Evolutionary conservation across 2,888 invertebrate genomes (phyloP), one percentile per base, ranked within the genome.

Genomic region (Physocephala rufipes): DNA sequence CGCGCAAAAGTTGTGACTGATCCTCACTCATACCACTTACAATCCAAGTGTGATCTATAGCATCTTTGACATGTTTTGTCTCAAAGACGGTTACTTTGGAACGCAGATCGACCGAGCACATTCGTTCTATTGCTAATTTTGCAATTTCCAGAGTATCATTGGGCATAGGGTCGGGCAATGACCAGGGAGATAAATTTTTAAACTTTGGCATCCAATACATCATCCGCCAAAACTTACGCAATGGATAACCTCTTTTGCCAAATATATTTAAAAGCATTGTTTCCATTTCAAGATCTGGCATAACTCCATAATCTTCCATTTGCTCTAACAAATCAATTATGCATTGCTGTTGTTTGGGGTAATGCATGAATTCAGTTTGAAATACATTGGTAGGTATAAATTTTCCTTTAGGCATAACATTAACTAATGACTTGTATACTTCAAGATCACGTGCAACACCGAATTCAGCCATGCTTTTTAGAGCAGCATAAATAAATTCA

Each of bases 201-300:
- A 99, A 95, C 85, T 99, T 99, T 0, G 98, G 97, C 92, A 93
- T 92, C 94, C 94, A 94, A 80, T 94, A 94, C 90, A 93, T 90
- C 92, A 94, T 93, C 15, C 93, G 88, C 92, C 93, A 92, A 80
- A 89, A 92, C 80, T 92, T 93, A 70, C 93, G 87, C 5, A 93
- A 82, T 0, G 93, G 93, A 80, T 89, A 89, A 0, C 93, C 93
- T 75, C 91, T 87, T 26, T 87, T 87, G 0, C 99, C 98, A 86
- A 98, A 99, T 63, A 93, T 90, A 80, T 93, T 94, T 1, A 92
- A 80, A 12, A 99, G 86, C 85, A 95, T 91, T 67, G 90, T 88
- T 81, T 96, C 93, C 88, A 95, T 90, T 86, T 98, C 96, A 71
- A 89, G 88, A 84, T 99, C 99, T 0, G 98, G 97, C 77, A 95